A percentile compares a stretch with the other conserved stretches of the same genome.
These are phyloP conservation scores for Podarcis cretensis DNA, from an alignment of 2,113 vertebrate genomes.

Conservation along the genomic window DNA sequence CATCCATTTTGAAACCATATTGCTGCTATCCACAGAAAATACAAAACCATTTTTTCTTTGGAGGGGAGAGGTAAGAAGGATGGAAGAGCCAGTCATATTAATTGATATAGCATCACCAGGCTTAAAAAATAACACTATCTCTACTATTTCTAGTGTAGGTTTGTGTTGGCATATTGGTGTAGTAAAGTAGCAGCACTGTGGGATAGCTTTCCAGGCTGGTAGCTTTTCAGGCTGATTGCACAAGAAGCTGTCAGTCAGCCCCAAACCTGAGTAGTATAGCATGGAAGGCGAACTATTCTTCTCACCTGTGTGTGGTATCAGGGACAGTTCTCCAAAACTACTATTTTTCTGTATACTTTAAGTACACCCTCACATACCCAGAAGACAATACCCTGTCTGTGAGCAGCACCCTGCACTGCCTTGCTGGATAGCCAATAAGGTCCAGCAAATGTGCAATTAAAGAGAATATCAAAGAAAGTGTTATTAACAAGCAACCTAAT, in stretches of 20 bases:
- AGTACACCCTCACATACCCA: background rate
- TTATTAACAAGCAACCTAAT: background rate
- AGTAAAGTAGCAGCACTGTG: background rate
- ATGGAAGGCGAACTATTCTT: background rate
- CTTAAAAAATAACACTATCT: background rate
- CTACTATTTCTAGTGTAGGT: background rate
- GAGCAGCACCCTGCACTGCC: background rate
- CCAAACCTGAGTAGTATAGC: background rate
- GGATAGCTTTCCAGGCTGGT: background rate
- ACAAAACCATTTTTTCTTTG: background rate
- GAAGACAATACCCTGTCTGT: background rate
- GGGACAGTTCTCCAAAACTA: background rate
- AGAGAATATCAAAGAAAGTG: background rate
- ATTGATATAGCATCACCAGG: background rate
- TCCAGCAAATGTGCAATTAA: background rate
- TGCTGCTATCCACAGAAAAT: no score
- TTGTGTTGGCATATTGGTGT: background rate
- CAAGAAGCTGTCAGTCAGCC: background rate
- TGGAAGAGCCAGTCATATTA: background rate
- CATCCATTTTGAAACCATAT: no score
- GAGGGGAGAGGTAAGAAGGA: background rate
- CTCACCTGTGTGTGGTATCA: background rate
- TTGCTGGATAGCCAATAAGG: background rate
- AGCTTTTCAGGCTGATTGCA: background rate
- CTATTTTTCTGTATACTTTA: background rate